A percentile compares a stretch with the other conserved stretches of the same genome.
phyloP scores from a whole-genome alignment of 2,797 vertebrate genomes.

The Brotula barbata region DNA sequence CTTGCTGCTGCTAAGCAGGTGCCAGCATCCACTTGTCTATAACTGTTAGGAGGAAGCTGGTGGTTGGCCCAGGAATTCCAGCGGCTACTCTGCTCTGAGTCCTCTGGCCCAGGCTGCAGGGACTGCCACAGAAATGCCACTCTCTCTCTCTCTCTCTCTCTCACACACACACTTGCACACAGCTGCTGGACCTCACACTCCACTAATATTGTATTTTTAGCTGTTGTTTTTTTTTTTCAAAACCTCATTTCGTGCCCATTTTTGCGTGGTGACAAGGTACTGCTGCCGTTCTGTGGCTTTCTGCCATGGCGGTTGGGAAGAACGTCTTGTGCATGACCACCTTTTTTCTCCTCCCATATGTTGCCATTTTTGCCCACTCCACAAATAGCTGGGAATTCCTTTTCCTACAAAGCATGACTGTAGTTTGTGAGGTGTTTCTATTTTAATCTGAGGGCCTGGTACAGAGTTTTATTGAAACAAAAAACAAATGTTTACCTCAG shows the following conservation, averaged over 20 bases:
- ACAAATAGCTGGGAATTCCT: slow-evolving; percentile 55
- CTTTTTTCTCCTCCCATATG: slow-evolving; percentile 27
- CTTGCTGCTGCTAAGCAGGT: slow-evolving; percentile 57
- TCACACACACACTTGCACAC: slow-evolving; percentile 44
- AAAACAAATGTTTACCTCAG: background rate
- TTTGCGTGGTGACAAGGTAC: slow-evolving; percentile 73
- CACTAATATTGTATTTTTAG: slow-evolving; percentile 79
- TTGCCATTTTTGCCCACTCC: slow-evolving; percentile 20
- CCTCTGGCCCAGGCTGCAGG: slow-evolving; percentile 64
- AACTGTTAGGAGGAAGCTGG: slow-evolving; percentile 72
- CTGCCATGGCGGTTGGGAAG: slow-evolving; percentile 40
- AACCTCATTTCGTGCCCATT: slow-evolving; percentile 65
- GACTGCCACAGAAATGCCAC: slow-evolving; percentile 75
- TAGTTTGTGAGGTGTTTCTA: slow-evolving; percentile 58
- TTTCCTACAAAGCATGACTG: slow-evolving; percentile 42
- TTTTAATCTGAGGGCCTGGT: slow-evolving; percentile 50
- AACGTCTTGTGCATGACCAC: slow-evolving; percentile 28
- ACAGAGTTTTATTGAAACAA: slow-evolving; percentile 41
- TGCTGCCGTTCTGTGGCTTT: slow-evolving; percentile 53
- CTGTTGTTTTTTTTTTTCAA: slow-evolving; percentile 73
- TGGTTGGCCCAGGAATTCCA: slow-evolving; percentile 77
- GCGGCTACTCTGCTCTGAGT: slow-evolving; percentile 64
- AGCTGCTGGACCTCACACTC: slow-evolving; percentile 68
- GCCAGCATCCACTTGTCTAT: slow-evolving; percentile 73
- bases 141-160: slow-evolving; percentile 41